Conservation (phyloP, 2,797 vertebrate genomes). For the Odontamblyopus rebecca region DNA sequence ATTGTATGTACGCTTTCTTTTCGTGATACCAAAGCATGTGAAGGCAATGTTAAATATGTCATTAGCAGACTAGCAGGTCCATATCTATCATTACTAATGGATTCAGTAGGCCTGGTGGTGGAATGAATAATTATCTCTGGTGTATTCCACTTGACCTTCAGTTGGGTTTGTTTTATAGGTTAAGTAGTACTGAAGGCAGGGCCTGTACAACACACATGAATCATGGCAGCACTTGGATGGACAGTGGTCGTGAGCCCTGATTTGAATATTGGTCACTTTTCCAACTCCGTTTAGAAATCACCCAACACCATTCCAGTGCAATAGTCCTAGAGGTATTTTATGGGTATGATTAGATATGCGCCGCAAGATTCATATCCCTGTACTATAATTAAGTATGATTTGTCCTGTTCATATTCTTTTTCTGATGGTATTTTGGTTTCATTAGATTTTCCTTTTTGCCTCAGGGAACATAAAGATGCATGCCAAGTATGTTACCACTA, state of each 20-base stretch:
- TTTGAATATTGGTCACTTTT: neutral
- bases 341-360: neutral
- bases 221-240: slow-evolving; percentile 9
- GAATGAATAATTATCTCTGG: slow-evolving; percentile 38
- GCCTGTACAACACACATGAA: neutral
- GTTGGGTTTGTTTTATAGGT: slow-evolving; percentile 33
- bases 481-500: slow-evolving; percentile 21
- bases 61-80: slow-evolving; percentile 18
- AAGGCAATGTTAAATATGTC: neutral
- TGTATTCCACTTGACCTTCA: slow-evolving; percentile 49
- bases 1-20: too few species aligned
- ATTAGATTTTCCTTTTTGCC: slow-evolving; percentile 30
- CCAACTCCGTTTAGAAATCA: neutral
- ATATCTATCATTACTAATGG: slow-evolving; percentile 34
- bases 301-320: neutral
- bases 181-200: slow-evolving; percentile 12
- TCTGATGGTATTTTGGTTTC: slow-evolving; percentile 29
- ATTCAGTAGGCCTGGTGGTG: slow-evolving; percentile 18
- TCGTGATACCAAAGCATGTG: too few species aligned
- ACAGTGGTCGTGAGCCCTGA: neutral
- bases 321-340: neutral
- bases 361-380: neutral
- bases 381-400: neutral
- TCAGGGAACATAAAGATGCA: neutral
- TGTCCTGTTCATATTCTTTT: neutral